Percentiles rank a stretch among this genome's conserved stretches.
These are phyloP conservation scores for Sebastes iracundus DNA, from an alignment of 2,797 vertebrate genomes.

Conservation along the genomic window DNA sequence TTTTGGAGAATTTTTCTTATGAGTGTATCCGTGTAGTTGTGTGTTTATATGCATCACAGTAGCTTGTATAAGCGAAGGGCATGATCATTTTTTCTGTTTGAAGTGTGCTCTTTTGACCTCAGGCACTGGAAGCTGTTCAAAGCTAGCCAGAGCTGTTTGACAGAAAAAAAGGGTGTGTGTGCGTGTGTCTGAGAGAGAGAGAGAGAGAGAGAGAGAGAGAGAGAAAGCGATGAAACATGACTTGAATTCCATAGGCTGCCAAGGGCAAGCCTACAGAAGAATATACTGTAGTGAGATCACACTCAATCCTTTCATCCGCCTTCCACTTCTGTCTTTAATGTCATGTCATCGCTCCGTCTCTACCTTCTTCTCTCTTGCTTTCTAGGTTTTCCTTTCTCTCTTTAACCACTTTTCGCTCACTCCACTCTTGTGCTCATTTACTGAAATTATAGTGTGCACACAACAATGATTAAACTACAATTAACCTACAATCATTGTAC, in stretches of 20 bases:
- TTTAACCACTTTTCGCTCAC: background rate
- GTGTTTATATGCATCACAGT: constrained; percentile 12
- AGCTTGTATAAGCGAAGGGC: background rate
- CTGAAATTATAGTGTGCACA: constrained; percentile 14
- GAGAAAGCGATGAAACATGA: constrained; percentile 35
- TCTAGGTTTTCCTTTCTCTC: constrained; percentile 1
- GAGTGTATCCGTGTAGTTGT: background rate
- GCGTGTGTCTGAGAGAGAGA: background rate
- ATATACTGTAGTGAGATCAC: background rate
- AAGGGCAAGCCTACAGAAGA: constrained; percentile 21
- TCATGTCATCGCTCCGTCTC: background rate
- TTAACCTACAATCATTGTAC: constrained; percentile 36
- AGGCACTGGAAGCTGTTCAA: constrained; percentile 51
- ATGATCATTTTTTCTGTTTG: constrained; percentile 19
- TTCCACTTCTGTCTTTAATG: background rate
- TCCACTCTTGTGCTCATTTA: background rate
- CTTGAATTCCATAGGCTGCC: constrained; percentile 17
- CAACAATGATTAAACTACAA: constrained; percentile 37
- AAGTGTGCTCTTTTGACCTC: constrained; percentile 54
- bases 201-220: background rate
- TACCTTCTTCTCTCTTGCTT: background rate
- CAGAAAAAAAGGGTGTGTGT: background rate
- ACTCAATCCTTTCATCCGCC: constrained; percentile 9
- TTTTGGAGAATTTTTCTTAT: background rate
- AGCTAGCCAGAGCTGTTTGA: constrained; percentile 11